phyloP scores from a whole-genome alignment of 2,797 vertebrate genomes.

The Babyrousa celebensis region DNA sequence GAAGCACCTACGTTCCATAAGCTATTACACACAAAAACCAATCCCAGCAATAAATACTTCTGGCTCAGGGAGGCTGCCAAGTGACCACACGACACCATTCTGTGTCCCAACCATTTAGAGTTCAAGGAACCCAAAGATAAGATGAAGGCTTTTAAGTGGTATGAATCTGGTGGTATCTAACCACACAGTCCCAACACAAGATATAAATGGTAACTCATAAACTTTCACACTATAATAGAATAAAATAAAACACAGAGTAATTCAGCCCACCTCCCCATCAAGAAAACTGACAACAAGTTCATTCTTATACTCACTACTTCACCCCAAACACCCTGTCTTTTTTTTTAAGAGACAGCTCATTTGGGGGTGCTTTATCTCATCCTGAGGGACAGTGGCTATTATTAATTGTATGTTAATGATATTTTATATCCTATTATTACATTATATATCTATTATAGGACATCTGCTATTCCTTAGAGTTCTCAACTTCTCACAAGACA shows the following conservation, averaged over 20 bases:
- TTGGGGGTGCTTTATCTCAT: not conserved
- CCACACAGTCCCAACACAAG: not conserved
- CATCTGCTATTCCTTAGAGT: not conserved
- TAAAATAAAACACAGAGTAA: not conserved
- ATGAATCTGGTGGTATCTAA: not conserved
- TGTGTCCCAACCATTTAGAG: not conserved
- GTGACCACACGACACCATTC: not conserved
- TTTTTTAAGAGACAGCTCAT: not conserved
- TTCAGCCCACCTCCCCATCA: not conserved
- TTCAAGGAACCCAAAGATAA: not conserved
- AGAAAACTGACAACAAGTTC: not conserved
- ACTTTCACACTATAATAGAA: not conserved
- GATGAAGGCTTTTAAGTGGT: not conserved
- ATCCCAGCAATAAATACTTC: not conserved
- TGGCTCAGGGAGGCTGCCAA: not conserved
- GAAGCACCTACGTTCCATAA: not conserved
- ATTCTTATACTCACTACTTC: not conserved
- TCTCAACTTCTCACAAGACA: slow-evolving; percentile 1
- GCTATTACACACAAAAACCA: not conserved
- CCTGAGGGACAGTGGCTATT: not conserved
- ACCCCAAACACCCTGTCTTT: not conserved
- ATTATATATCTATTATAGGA: not conserved
- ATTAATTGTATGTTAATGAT: slow-evolving; percentile 40
- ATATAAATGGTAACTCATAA: not conserved
- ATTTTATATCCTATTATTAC: slow-evolving; percentile 19